Evolutionary conservation across 2,797 vertebrate genomes (phyloP), one percentile per base, ranked within the genome.

Genomic region (Sebastes steindachneri): DNA sequence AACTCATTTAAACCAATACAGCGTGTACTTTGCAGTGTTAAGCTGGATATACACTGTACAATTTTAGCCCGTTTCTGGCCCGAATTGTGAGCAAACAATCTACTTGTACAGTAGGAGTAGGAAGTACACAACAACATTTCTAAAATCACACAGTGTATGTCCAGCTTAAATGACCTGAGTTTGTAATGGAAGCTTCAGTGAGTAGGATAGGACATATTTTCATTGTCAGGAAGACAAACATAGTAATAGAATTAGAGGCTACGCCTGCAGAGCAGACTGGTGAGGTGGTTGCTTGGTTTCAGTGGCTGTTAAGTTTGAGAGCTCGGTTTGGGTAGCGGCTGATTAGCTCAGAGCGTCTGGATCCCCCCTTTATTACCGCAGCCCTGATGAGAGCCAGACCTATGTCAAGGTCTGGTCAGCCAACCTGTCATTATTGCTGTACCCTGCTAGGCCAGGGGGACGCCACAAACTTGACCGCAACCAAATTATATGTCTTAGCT

Each of bases 361-460:
- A 90, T 89, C 73, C 75, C 69, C 75, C 66, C 76, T 84, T 68
- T 83, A 77, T 77, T 82, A 86, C 86, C 87, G 10, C 90, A 85
- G 83, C 55, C 48, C 79, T 83, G 92, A 92, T 85, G 91, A 87
- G 87, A 92, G 90, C 91, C 94, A 93, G 90, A 89, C 90, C 86
- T 10, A 76, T 90, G 95, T 94, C 91, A 91, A 95, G 92, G 90
- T 90, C 93, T 93, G 93, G 91, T 94, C 93, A 93, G 89, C 91
- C 88, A 93, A 86, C 90, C 91, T 90, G 77, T 92, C 86, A 95
- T 96, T 96, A 95, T 71, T 84, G 83, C 82, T 65, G 78, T 70
- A 75, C 87, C 83, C 88, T 70, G 80, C 82, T 53, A 84, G 91
- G 87, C 88, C 82, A 73, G 84, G 74, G 82, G 85, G 76, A 91